These are phyloP conservation scores for Orientallactaga sibirica DNA, from an alignment of 2,797 vertebrate genomes.

Conservation along the genomic window DNA sequence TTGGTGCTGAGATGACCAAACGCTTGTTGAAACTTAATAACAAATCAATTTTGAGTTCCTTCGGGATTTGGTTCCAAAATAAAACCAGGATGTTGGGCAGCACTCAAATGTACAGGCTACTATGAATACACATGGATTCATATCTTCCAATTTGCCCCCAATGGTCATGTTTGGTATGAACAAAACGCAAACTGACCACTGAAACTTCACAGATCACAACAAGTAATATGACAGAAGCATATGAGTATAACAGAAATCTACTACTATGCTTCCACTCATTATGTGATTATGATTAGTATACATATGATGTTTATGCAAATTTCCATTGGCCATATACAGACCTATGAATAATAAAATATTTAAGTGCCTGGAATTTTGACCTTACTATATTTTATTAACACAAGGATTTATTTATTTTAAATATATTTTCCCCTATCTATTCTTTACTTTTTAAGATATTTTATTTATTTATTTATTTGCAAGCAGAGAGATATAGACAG, in stretches of 20 bases:
- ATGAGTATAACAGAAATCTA: background rate
- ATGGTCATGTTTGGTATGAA: background rate
- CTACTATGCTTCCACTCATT: background rate
- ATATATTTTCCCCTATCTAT: conserved; percentile 15
- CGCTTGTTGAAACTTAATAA: conserved; percentile 6
- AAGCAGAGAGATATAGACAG: too few species aligned
- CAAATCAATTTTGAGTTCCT: conserved; percentile 10
- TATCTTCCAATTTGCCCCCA: background rate
- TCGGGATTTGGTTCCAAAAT: conserved; percentile 13
- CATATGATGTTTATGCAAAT: background rate
- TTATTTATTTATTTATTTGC: too few species aligned
- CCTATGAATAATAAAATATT: background rate
- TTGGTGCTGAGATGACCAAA: background rate
- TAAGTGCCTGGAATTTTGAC: background rate
- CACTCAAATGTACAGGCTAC: background rate
- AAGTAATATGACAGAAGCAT: background rate
- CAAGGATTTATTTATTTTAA: conserved; percentile 2
- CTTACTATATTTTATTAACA: conserved; percentile 26
- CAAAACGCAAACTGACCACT: too few species aligned
- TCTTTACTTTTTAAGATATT: background rate
- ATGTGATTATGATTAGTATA: background rate
- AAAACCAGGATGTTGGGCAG: background rate
- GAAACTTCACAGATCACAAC: background rate
- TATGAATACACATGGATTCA: background rate
- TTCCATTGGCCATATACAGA: background rate